These are phyloP conservation scores for Drosophila punjabiensis DNA, from an alignment of 1,140 invertebrate species.

Conservation along the genomic window DNA sequence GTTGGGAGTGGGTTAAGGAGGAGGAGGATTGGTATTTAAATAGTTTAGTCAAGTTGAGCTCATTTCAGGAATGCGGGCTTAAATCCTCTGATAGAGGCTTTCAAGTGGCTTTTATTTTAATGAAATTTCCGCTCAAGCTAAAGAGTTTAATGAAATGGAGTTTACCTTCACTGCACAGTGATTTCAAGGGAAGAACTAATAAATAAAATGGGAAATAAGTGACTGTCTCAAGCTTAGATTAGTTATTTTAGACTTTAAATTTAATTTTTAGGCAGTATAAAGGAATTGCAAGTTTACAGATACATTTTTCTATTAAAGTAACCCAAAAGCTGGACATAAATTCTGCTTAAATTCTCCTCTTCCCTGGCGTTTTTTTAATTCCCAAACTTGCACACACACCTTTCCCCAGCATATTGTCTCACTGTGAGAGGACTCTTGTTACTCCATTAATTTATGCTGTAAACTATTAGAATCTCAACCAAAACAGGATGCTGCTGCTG, in stretches of 20 bases:
- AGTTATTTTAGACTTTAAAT: background rate
- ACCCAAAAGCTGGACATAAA: background rate
- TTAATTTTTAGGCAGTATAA: too few species aligned
- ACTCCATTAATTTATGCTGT: constrained; percentile 69
- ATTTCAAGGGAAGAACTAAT: background rate
- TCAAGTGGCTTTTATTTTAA: constrained; percentile 69
- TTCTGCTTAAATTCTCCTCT: background rate
- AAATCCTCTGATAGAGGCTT: constrained; percentile 40
- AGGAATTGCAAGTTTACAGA: too few species aligned
- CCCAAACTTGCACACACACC: background rate
- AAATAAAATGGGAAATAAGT: background rate
- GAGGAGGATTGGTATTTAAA: constrained; percentile 24
- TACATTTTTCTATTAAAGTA: background rate
- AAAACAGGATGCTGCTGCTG: constrained; percentile 25
- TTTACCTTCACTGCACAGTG: constrained; percentile 8
- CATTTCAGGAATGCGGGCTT: constrained; percentile 24
- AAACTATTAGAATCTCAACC: constrained; percentile 59
- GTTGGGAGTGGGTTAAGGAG: background rate
- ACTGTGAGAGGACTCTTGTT: background rate
- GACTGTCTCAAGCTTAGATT: background rate
- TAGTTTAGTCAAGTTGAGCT: constrained; percentile 51
- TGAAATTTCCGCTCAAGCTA: constrained; percentile 56
- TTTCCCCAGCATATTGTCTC: background rate
- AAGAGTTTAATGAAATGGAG: constrained; percentile 30
- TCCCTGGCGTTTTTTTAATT: background rate